Evolutionary conservation across 2,797 vertebrate species (phyloP), one percentile per base, ranked within the genome.

Genomic region (Gymnodraco acuticeps): DNA sequence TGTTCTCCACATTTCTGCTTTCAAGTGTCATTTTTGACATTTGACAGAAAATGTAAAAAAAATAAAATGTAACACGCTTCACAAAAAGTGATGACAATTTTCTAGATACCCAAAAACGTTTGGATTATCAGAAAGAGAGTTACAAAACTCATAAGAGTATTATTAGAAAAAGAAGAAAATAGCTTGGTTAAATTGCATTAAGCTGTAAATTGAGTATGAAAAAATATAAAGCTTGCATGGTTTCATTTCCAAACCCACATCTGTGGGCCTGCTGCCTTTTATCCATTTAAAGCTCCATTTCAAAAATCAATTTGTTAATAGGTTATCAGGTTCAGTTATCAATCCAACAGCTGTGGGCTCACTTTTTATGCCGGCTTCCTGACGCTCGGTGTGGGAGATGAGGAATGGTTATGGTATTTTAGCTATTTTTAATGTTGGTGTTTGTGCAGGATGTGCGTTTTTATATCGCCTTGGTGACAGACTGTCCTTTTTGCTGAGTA

Each of bases 301-400:
- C 80, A 85, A 73, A 86, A 90, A 91, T 90, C 85, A 54, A 90
- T 89, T 82, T 79, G 89, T 90, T 86, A 89, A 90, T 87, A 81
- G 83, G 81, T 88, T 82, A 92, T 91, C 80, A 83, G 84, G 83
- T 93, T 89, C 70, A 78, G 72, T 83, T 83, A 89, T 90, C 42
- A 77, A 87, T 86, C 14, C 7, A n/a, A 10, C 76, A 73, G 78
- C 82, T 67, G 53, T 68, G 69, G 77, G 71, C 73, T 75, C 31
- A 0, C 61, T 74, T 1, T 1, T 78, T 82, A 60, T 81, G 77
- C 77, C 48, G 78, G 87, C 82, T 81, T 86, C 53, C 80, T 82
- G 81, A 75, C 7, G 73, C 71, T 3, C 15, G 16, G 55, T 47
- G 77, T 66, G 61, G 81, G 73, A 81, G 71, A 81, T 67, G 78